Evolutionary conservation across 2,888 invertebrate species (phyloP).

Genomic region (Drosophila histrio): DNA sequence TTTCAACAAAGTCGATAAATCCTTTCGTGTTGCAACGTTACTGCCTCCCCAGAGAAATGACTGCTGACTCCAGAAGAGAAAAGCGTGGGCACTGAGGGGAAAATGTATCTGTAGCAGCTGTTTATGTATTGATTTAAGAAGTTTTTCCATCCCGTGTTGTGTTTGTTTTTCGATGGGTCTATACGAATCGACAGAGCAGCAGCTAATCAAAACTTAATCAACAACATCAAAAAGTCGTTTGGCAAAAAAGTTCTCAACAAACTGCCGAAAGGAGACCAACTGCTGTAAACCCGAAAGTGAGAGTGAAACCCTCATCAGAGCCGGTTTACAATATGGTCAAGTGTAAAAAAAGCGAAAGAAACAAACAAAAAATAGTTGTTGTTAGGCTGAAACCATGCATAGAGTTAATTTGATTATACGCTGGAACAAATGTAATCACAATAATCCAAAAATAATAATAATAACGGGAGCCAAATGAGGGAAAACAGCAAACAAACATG

Average conservation of each 20-base stretch:
- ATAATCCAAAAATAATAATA: slow-evolving; percentile 79
- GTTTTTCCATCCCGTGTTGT: slow-evolving; percentile 7
- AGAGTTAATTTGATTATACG: slow-evolving; percentile 75
- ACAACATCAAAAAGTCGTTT: slow-evolving; percentile 72
- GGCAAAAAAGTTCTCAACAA: slow-evolving; percentile 38
- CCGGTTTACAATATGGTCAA: slow-evolving; percentile 14
- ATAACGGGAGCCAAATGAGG: slow-evolving; percentile 62
- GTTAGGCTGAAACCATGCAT: slow-evolving; percentile 21
- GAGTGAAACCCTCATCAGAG: slow-evolving; percentile 25
- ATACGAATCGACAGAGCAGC: slow-evolving; percentile 11
- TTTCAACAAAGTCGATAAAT: slow-evolving; percentile 58
- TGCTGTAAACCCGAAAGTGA: slow-evolving; percentile 1
- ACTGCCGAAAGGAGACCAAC: slow-evolving; percentile 20
- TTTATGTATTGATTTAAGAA: slow-evolving; percentile 15
- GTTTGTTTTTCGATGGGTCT: slow-evolving; percentile 11
- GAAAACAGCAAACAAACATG: slow-evolving; percentile 50
- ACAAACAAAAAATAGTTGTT: slow-evolving; percentile 4
- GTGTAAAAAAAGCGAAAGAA: background rate
- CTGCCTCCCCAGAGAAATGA: background rate
- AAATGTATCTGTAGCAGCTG: slow-evolving; percentile 28
- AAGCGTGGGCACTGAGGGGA: background rate
- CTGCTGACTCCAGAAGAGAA: background rate
- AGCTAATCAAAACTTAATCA: slow-evolving; percentile 75
- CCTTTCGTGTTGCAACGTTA: slow-evolving; percentile 35
- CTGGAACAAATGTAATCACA: slow-evolving; percentile 75